These are phyloP conservation scores for Drosophila kanapiae DNA, from an alignment of 1,140 invertebrate genomes.

Conservation along the genomic window DNA sequence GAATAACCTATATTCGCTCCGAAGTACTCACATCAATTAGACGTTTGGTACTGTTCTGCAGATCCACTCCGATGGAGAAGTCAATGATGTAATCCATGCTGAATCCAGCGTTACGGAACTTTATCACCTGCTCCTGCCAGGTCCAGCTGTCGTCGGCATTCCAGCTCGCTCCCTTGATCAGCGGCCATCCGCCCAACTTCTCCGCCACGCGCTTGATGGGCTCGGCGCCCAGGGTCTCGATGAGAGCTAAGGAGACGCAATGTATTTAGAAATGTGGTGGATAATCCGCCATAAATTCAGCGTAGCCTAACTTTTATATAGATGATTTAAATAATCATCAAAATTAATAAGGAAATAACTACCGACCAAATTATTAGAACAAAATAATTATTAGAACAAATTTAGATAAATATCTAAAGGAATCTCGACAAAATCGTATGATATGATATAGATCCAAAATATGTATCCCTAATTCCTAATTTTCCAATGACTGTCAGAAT, in stretches of 20 bases:
- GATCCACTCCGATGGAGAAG: slow-evolving; percentile 94
- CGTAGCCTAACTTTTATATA: too few relatives aligned
- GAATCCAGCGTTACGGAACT: slow-evolving; percentile 92
- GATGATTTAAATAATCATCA: too few relatives aligned
- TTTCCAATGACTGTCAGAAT: too few relatives aligned
- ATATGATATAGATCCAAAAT: too few relatives aligned
- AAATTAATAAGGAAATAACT: too few relatives aligned
- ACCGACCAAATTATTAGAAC: too few relatives aligned
- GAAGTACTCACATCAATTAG: slow-evolving; percentile 93
- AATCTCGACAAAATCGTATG: too few relatives aligned
- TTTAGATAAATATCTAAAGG: too few relatives aligned
- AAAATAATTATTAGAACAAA: too few relatives aligned
- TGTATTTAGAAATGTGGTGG: not conserved
- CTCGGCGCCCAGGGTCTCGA: slow-evolving; percentile 90
- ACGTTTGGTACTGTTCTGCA: slow-evolving; percentile 95
- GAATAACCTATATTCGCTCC: not conserved
- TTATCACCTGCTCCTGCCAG: slow-evolving; percentile 94
- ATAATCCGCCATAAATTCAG: not conserved
- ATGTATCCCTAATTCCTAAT: too few relatives aligned
- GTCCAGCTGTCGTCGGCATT: slow-evolving; percentile 89
- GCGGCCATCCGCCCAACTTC: slow-evolving; percentile 95
- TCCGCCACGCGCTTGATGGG: slow-evolving; percentile 90
- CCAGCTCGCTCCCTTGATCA: slow-evolving; percentile 92
- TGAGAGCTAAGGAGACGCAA: slow-evolving; percentile 86
- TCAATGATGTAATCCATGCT: slow-evolving; percentile 97